Percentiles rank a stretch among this genome's conserved stretches.
Conservation (phyloP, 1,140 invertebrate genomes). For the Tetramorium alpestre region DNA sequence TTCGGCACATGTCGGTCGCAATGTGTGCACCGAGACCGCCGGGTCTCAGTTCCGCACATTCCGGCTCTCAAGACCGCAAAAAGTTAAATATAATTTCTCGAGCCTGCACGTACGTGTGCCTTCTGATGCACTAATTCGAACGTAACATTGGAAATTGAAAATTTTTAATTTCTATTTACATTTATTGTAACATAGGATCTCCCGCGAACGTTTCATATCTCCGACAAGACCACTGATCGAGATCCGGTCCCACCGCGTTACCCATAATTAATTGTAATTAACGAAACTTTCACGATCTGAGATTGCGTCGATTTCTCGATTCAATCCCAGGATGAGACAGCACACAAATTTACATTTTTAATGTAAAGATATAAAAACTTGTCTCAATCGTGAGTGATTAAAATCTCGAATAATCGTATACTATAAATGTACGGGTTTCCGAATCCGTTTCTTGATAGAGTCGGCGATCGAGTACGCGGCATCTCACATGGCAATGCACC, state of each 20-base stretch:
- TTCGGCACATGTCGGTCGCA: constrained; percentile 22
- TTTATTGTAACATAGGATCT: neutral
- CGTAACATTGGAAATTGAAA: neutral
- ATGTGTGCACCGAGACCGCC: constrained; percentile 2
- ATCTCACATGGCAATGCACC: constrained; percentile 38
- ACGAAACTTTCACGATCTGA: neutral
- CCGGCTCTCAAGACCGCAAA: neutral
- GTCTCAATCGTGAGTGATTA: neutral
- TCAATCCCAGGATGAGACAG: neutral
- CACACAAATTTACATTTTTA: neutral
- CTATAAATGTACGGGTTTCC: neutral
- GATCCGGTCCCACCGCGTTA: neutral
- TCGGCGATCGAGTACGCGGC: constrained; percentile 16
- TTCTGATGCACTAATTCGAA: neutral
- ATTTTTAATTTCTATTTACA: neutral
- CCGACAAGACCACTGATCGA: neutral
- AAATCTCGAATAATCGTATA: neutral
- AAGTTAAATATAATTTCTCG: neutral
- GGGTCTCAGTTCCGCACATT: neutral
- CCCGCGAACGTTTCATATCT: neutral
- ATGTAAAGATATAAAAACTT: neutral
- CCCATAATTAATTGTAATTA: neutral
- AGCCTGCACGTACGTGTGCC: neutral
- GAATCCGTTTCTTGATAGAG: neutral
- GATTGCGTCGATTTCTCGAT: neutral